Percentiles rank a stretch among this genome's conserved stretches.
phyloP scores from a whole-genome alignment of 2,113 vertebrate genomes.

The Clarias batrachus region DNA sequence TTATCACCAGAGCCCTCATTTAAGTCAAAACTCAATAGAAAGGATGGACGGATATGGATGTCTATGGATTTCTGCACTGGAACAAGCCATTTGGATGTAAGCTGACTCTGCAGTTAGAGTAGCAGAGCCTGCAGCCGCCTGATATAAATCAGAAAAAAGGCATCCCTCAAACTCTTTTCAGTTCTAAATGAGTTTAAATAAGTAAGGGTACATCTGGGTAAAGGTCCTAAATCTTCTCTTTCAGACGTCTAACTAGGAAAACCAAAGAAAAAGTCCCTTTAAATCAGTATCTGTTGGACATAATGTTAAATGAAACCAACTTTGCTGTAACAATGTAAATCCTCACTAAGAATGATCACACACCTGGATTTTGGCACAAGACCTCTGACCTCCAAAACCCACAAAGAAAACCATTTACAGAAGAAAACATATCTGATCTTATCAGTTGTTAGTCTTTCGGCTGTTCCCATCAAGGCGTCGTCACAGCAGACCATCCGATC shows the following conservation, averaged over 20 bases:
- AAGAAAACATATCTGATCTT: no score
- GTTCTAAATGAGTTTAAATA: background rate
- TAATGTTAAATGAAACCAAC: background rate
- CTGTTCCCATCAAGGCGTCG: no score
- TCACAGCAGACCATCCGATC: no score
- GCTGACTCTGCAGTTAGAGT: background rate
- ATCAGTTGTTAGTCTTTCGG: no score
- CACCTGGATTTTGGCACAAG: no score
- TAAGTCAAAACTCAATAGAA: constrained; percentile 13
- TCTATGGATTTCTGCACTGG: background rate
- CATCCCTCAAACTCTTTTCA: background rate
- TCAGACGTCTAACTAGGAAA: background rate
- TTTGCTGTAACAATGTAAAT: background rate
- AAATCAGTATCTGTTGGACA: background rate
- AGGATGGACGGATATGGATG: background rate
- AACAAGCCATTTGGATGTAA: background rate
- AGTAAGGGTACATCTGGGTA: background rate
- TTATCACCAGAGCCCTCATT: constrained; percentile 10
- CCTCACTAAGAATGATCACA: no score
- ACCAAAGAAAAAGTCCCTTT: background rate
- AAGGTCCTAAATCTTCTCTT: background rate
- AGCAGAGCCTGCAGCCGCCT: background rate
- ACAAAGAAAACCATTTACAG: no score
- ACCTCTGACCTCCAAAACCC: no score
- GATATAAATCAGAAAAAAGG: background rate